A percentile compares a stretch with the other conserved stretches of the same genome.
These are phyloP conservation scores for Ophion costatus DNA, from an alignment of 2,888 invertebrate species.

Conservation along the genomic window DNA sequence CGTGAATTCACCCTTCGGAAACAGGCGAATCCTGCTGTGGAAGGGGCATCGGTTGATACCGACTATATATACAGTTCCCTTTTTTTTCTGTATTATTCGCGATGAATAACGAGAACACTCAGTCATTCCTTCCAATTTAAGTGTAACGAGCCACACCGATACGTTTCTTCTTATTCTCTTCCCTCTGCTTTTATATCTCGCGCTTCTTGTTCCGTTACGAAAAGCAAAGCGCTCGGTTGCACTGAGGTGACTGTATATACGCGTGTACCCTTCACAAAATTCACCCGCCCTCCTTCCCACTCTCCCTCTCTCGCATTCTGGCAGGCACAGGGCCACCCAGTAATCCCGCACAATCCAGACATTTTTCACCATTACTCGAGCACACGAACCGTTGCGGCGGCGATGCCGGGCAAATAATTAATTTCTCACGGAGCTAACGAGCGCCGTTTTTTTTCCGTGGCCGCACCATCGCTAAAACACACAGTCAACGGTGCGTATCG, in stretches of 20 bases:
- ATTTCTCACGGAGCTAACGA: constrained; percentile 83
- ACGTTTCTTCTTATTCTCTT: constrained; percentile 83
- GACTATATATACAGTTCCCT: constrained; percentile 66
- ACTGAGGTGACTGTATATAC: constrained; percentile 45
- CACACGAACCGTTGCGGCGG: constrained; percentile 57
- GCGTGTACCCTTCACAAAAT: constrained; percentile 61
- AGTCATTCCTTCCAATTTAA: constrained; percentile 84
- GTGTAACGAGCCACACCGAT: constrained; percentile 84
- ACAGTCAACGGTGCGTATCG: constrained; percentile 46
- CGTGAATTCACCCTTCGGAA: constrained; percentile 66
- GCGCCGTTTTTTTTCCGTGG: constrained; percentile 75
- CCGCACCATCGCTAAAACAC: constrained; percentile 61
- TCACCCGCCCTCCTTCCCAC: constrained; percentile 22
- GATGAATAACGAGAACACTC: constrained; percentile 83
- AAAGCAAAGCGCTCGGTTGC: constrained; percentile 60
- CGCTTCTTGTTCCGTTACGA: constrained; percentile 42
- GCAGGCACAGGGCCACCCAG: constrained; percentile 68
- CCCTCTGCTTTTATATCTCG: constrained; percentile 64
- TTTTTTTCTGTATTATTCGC: constrained; percentile 82
- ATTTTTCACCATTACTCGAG: constrained; percentile 83
- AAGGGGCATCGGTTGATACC: constrained; percentile 36
- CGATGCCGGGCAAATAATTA: constrained; percentile 81
- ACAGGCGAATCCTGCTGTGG: constrained; percentile 36
- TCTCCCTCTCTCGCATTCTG: constrained; percentile 10
- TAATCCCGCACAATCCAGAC: constrained; percentile 83